Evolutionary conservation across 2,797 vertebrate genomes (phyloP).

Genomic region (Apogon hyalosoma): DNA sequence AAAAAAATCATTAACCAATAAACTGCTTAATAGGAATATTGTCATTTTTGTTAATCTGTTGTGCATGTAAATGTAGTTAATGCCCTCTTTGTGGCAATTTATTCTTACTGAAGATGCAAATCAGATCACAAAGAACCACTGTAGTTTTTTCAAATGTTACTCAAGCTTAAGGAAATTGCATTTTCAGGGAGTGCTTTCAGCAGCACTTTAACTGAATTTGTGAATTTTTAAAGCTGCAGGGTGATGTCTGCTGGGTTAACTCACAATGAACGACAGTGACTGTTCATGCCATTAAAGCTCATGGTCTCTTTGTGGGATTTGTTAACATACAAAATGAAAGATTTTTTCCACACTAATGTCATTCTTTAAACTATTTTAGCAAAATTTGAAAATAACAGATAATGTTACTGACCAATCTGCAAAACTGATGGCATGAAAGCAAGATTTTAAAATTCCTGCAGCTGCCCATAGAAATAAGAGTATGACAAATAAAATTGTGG

Average conservation of each 20-base stretch:
- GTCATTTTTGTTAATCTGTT: too few relatives aligned
- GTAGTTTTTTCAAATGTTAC: background rate
- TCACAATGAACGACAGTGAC: background rate
- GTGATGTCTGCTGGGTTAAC: background rate
- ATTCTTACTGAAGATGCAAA: conserved; percentile 1
- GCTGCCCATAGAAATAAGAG: conserved; percentile 8
- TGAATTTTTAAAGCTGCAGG: background rate
- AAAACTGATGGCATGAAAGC: background rate
- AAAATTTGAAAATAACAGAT: conserved; percentile 3
- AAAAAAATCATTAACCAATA: too few relatives aligned
- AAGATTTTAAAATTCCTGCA: conserved; percentile 25
- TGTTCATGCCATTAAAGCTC: conserved; percentile 8
- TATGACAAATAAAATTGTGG: background rate
- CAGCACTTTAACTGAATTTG: background rate
- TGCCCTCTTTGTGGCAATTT: background rate
- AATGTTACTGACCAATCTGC: background rate
- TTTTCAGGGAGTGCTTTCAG: conserved; percentile 2
- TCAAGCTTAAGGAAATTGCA: background rate
- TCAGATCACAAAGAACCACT: background rate
- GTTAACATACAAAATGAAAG: background rate
- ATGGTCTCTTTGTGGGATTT: conserved; percentile 26
- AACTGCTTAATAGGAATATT: too few relatives aligned
- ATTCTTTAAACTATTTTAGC: background rate
- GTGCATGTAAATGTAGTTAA: too few relatives aligned
- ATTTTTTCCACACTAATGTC: background rate